Evolutionary conservation across 2,797 vertebrate species (phyloP).

Genomic region (Anomalospiza imberbis): DNA sequence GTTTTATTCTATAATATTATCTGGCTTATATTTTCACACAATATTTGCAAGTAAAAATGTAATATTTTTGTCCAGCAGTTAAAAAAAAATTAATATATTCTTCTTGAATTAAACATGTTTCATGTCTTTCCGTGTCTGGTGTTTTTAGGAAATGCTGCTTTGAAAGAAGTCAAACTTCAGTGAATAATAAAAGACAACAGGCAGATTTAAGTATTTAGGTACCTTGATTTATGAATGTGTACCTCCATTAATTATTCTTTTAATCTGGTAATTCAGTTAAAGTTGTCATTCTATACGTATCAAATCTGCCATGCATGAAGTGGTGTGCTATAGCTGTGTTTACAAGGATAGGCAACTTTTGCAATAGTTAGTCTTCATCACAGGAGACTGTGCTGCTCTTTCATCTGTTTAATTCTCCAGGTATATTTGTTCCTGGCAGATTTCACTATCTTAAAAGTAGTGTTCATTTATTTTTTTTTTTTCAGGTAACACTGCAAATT

Average conservation of each 20-base stretch:
- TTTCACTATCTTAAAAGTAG: background rate
- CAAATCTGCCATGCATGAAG: background rate
- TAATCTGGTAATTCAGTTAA: background rate
- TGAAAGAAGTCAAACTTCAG: background rate
- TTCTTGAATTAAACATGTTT: slow-evolving; percentile 6
- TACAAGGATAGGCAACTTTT: background rate
- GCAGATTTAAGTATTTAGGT: background rate
- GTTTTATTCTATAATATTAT: background rate
- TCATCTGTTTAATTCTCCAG: background rate
- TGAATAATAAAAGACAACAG: background rate
- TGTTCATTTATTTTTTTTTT: background rate
- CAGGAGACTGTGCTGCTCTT: background rate
- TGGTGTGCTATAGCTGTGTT: background rate
- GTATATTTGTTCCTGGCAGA: background rate
- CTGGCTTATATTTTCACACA: background rate
- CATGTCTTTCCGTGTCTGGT: background rate
- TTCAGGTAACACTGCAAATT: background rate
- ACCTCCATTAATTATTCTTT: background rate
- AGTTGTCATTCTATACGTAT: background rate
- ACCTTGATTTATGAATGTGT: background rate
- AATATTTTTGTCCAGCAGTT: background rate
- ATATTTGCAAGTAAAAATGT: background rate
- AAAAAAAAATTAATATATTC: background rate
- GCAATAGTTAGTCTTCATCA: background rate
- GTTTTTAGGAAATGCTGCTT: background rate